Evolutionary conservation across 2,797 vertebrate genomes (phyloP).

Genomic region (Phataginus tetradactyla): DNA sequence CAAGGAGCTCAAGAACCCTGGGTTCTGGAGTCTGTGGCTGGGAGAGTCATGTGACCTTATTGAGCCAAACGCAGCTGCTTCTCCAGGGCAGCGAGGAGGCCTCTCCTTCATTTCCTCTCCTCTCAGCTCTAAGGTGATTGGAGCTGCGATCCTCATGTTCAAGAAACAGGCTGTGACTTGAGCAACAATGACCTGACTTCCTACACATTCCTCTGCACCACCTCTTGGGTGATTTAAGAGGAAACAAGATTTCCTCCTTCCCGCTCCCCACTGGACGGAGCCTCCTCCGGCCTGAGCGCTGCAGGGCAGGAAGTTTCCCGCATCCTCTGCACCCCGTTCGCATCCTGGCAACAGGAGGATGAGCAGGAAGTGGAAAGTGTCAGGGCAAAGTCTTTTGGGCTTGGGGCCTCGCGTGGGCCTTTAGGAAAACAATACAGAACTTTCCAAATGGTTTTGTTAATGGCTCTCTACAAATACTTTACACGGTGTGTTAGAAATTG

Average conservation of each 20-base stretch:
- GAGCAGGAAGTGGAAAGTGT: conserved; percentile 80
- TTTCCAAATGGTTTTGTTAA: conserved; percentile 19
- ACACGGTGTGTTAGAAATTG: neutral
- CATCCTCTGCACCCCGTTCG: conserved; percentile 59
- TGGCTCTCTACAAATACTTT: neutral
- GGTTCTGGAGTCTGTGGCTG: neutral
- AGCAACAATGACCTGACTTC: conserved; percentile 58
- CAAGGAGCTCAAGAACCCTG: neutral
- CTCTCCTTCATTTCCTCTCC: neutral
- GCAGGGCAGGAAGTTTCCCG: conserved; percentile 76
- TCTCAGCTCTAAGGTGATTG: neutral
- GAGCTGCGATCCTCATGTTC: neutral
- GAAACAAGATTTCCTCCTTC: conserved; percentile 86
- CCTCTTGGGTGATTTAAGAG: conserved; percentile 81
- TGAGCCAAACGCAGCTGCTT: neutral
- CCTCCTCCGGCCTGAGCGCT: conserved; percentile 55
- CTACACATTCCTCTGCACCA: conserved; percentile 53
- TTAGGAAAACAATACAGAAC: conserved; percentile 53
- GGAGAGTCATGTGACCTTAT: neutral
- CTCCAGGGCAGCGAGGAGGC: neutral
- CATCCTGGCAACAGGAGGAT: conserved; percentile 80
- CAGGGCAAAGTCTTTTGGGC: conserved; percentile 67
- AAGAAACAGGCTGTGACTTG: conserved; percentile 62
- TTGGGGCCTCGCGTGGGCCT: neutral
- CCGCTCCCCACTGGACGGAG: conserved; percentile 71